Percentiles rank a stretch among this genome's conserved stretches.
Evolutionary conservation across 1,140 invertebrate species (phyloP).

Genomic region (Ceratina calcarata): DNA sequence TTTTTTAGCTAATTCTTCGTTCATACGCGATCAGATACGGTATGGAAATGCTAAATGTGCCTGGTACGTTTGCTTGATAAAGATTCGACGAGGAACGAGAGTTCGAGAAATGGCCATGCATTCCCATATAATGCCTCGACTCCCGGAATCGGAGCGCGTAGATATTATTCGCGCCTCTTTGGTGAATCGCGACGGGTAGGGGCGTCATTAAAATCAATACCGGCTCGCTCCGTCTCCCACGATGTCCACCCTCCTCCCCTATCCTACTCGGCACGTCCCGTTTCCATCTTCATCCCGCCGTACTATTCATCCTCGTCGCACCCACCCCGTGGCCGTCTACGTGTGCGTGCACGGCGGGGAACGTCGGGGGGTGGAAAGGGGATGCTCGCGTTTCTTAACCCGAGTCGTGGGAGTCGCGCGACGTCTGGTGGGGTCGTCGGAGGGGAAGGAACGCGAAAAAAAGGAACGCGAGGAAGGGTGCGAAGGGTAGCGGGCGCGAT

Average conservation of each 20-base stretch:
- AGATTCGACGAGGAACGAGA: neutral
- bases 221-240: constrained; percentile 67
- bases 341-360: neutral
- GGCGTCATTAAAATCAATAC: constrained; percentile 81
- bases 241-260: constrained; percentile 51
- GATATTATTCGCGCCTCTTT: constrained; percentile 75
- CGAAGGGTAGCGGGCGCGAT: constrained; percentile 58
- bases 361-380: constrained; percentile 38
- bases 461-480: constrained; percentile 32
- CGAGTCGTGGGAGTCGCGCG: constrained; percentile 40
- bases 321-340: neutral
- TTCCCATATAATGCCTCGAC: constrained; percentile 11
- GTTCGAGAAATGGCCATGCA: neutral
- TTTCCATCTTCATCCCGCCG: constrained; percentile 43
- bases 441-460: constrained; percentile 38
- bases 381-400: constrained; percentile 46
- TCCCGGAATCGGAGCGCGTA: constrained; percentile 69
- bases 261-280: constrained; percentile 15
- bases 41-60: neutral
- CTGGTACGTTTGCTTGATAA: too few relatives aligned
- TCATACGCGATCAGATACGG: neutral
- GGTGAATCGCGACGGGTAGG: constrained; percentile 73
- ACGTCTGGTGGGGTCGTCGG: constrained; percentile 42
- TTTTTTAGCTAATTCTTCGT: constrained; percentile 12
- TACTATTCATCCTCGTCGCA: constrained; percentile 48